phyloP scores from a whole-genome alignment of 1,140 invertebrate genomes.

The Eriocheir sinensis region DNA sequence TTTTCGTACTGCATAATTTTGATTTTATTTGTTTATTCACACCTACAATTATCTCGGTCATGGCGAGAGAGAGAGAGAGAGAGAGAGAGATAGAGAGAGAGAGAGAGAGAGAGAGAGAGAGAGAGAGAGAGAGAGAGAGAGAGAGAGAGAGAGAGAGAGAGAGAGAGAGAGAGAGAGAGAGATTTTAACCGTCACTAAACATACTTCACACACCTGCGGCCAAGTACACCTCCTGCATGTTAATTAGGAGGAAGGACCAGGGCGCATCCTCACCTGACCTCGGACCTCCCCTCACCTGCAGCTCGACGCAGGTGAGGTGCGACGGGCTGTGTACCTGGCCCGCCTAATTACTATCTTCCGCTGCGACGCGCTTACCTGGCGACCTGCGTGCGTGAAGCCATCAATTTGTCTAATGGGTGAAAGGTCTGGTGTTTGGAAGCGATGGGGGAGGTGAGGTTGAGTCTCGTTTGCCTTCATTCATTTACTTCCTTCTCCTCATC shows the following conservation, averaged over 20 bases:
- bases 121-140: no score
- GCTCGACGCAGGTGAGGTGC: no score
- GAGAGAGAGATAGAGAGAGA: background rate
- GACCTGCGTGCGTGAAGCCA: background rate
- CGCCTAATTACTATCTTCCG: background rate
- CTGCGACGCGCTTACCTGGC: background rate
- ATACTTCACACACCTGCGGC: background rate
- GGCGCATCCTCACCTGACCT: background rate
- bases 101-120: constrained; percentile 8
- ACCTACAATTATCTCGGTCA: background rate
- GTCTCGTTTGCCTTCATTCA: no score
- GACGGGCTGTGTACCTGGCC: background rate
- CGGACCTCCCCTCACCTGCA: background rate
- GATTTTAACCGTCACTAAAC: no score
- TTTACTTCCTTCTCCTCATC: no score
- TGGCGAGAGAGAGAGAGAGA: background rate
- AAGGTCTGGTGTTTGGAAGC: no score
- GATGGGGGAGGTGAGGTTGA: no score
- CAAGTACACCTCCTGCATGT: no score
- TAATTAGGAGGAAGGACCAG: no score
- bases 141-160: background rate
- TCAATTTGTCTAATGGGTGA: no score
- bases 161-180: constrained; percentile 22
- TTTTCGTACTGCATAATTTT: constrained; percentile 1
- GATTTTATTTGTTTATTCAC: constrained; percentile 14